Evolutionary conservation across 1,140 invertebrate species (phyloP), one percentile per base, ranked within the genome.

Genomic region (Magallana angulata): DNA sequence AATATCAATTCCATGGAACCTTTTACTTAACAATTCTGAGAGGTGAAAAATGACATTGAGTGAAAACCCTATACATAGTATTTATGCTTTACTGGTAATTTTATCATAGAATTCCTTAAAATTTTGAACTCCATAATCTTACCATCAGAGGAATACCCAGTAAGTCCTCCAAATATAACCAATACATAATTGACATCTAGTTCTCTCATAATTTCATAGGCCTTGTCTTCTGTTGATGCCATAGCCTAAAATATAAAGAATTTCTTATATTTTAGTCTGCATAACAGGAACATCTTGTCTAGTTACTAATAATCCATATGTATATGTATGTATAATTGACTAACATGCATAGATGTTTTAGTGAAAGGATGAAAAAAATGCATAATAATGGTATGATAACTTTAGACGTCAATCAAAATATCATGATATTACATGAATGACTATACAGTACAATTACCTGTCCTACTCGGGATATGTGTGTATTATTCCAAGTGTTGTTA

Each of bases 401-500:
- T 5, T 62, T 62, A 16, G 5, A 62, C 12, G 60, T 16, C n/a
- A 11, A 62, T 12, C 36, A 30, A 76, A 24, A 48, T 8, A 76
- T 48, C 36, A 48, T 48, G 36, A 5, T 48, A 48, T 2, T 4
- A 48, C 36, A 48, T 48, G 36, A 48, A 48, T 48, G 36, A 48
- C 36, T 48, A 48, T 48, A 76, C 36, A 12, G 60, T 64, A 7
- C 3, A 16, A 3, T n/a, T 86, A 87, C 86, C 89, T 89, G 86
- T 87, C 89, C 89, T 14, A 99, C 98, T 87, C 98, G 96, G 18
- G 98, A 98, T 93, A 99, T 99, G 94, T 99, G 99, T 8, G 98
- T 99, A 95, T 99, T 99, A 95, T 99, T 99, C 99, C 99, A 99
- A 9, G 99, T 99, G 93, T 99, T 99, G 95, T 99, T 99, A 94